Evolutionary conservation across 2,113 vertebrate genomes (phyloP), one percentile per base, ranked within the genome.

Genomic region (Festucalex cinctus): DNA sequence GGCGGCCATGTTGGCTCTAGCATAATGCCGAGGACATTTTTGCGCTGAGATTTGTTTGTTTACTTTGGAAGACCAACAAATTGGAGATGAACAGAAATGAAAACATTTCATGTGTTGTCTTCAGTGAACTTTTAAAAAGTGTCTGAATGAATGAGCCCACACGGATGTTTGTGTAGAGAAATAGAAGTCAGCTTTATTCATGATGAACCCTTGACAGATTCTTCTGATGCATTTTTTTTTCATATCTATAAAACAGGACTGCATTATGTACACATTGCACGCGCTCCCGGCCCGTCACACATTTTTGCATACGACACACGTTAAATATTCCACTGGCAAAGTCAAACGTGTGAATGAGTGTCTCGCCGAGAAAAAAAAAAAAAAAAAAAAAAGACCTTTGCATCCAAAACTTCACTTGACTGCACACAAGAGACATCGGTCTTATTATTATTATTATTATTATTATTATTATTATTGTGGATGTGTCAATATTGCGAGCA

Each of bases 161-260:
- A 61, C 66, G 51, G n/a, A 35, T 37, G 69, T 88, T n/a, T 85
- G 75, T 73, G 71, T 88, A 89, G 80, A 91, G 84, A 92, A 90
- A 90, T 88, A 89, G 70, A 85, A 76, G 66, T 87, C 82, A 77
- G 68, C 73, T 89, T 88, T 92, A 90, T 89, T 90, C 22, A 14
- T 24, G 51, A 14, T 24, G 51, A 88, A 80, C 78, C 79, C 77
- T 73, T 46, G 51, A 12, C 65, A 58, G 61, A 76, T 71, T 77
- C 46, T 74, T 83, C 54, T 75, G 75, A 81, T 74, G 74, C 77
- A 77, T 66, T 71, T 84, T n/a, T n/a, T n/a, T n/a, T n/a, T n/a
- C n/a, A n/a, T n/a, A n/a, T n/a, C n/a, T 89, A 88, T 71, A 87
- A 89, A 91, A 88, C 71, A 83, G 14, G 1, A 39, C 22, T 6